phyloP scores from a whole-genome alignment of 2,888 invertebrate genomes.

The Scaptomyza flava region DNA sequence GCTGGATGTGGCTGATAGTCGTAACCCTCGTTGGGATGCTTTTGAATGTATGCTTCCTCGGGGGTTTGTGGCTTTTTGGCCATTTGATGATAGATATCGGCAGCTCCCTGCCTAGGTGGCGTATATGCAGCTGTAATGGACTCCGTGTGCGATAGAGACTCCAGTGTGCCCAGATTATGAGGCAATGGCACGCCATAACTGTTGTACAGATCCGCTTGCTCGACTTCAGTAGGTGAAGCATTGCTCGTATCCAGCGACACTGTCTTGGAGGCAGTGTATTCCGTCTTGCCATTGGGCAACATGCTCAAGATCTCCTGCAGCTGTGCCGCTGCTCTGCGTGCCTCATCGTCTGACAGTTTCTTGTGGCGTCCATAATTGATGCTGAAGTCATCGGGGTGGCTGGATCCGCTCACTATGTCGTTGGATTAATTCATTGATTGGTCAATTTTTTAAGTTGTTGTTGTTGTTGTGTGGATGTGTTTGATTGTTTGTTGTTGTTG shows the following conservation, averaged over 20 bases:
- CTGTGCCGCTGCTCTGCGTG: conserved; percentile 80
- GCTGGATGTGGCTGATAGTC: conserved; percentile 59
- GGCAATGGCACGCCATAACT: conserved; percentile 74
- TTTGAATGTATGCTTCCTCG: conserved; percentile 79
- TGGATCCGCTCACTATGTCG: conserved; percentile 40
- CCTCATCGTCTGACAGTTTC: conserved; percentile 81
- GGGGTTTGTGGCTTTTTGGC: conserved; percentile 74
- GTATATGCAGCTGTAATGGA: conserved; percentile 83
- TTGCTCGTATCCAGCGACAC: conserved; percentile 71
- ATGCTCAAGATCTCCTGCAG: conserved; percentile 82
- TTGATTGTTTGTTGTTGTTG: conserved; percentile 28
- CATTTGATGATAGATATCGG: conserved; percentile 82
- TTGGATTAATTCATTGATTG: conserved; percentile 14
- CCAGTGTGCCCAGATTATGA: conserved; percentile 76
- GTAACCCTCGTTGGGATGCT: conserved; percentile 82
- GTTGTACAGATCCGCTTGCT: conserved; percentile 67
- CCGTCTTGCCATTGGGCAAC: conserved; percentile 81
- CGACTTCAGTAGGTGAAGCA: conserved; percentile 29
- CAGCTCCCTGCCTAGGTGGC: conserved; percentile 56
- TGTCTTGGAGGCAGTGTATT: conserved; percentile 81
- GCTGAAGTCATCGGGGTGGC: conserved; percentile 76
- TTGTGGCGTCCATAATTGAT: conserved; percentile 82
- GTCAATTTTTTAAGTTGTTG: conserved; percentile 34
- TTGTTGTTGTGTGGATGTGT: conserved; percentile 37
- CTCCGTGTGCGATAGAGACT: conserved; percentile 82